A percentile compares a stretch with the other conserved stretches of the same genome.
Conservation (phyloP, 2,888 invertebrate species). For the Coelopa pilipes region DNA sequence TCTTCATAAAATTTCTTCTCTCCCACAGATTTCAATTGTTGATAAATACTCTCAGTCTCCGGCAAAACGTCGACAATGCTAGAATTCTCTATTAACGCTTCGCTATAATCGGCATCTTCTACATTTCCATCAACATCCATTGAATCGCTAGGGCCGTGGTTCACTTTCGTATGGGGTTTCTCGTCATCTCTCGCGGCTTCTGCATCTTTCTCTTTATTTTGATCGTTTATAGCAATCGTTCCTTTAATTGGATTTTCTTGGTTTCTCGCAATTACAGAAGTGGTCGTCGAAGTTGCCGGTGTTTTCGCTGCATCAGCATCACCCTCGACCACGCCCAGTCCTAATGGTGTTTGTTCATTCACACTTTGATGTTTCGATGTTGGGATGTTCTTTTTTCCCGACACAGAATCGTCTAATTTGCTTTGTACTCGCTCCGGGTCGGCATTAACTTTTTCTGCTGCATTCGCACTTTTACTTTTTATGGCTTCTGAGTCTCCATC, state of each 20-base stretch:
- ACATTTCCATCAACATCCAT: too few relatives aligned
- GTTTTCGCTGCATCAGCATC: neutral
- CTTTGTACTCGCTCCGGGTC: constrained; percentile 19
- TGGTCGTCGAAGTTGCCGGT: constrained; percentile 12
- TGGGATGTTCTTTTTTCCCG: constrained; percentile 7
- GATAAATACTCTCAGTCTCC: neutral
- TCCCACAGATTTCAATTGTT: constrained; percentile 47
- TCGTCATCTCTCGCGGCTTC: neutral
- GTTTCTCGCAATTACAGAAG: constrained; percentile 25
- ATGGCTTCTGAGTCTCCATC: neutral
- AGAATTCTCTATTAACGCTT: neutral
- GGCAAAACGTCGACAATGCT: neutral
- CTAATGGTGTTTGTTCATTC: constrained; percentile 42
- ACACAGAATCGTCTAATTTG: constrained; percentile 20
- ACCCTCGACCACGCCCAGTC: constrained; percentile 37
- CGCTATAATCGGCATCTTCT: neutral
- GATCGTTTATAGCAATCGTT: constrained; percentile 30
- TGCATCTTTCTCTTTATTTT: constrained; percentile 25
- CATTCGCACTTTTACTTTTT: constrained; percentile 47
- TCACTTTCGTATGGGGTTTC: neutral
- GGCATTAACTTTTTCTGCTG: constrained; percentile 44
- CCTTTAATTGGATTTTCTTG: constrained; percentile 27
- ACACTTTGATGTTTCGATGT: constrained; percentile 42
- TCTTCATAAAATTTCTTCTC: constrained; percentile 48
- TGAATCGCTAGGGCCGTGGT: neutral